phyloP scores from a whole-genome alignment of 1,140 invertebrate species.

The Bradynema listronoti region DNA sequence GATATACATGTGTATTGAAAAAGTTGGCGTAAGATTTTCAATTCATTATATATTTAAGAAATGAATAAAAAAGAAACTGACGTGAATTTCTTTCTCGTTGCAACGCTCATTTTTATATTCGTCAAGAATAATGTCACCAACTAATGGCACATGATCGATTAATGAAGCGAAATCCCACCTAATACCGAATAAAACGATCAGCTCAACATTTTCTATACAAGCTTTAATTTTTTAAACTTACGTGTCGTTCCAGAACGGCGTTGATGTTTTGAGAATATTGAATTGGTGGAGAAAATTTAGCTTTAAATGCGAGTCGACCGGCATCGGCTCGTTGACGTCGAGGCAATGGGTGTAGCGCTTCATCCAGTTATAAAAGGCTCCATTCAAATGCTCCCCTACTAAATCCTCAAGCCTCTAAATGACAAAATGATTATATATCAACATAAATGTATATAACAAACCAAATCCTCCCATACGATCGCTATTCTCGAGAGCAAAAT shows the following conservation, averaged over 20 bases:
- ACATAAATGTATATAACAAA: conserved; percentile 9
- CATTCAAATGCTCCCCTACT: conserved; percentile 15
- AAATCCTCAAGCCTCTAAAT: conserved; percentile 29
- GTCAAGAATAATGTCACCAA: conserved; percentile 35
- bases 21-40: too few relatives aligned
- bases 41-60: too few relatives aligned
- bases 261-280: neutral
- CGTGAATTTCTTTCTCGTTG: conserved; percentile 19
- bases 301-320: conserved; percentile 2
- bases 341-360: conserved; percentile 15
- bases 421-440: neutral
- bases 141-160: conserved; percentile 31
- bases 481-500: conserved; percentile 25
- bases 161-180: conserved; percentile 19
- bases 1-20: too few relatives aligned
- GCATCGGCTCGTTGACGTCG: conserved; percentile 21
- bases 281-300: conserved; percentile 13
- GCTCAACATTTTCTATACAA: neutral
- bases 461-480: conserved; percentile 22
- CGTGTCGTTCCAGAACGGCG: conserved; percentile 16
- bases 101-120: conserved; percentile 11
- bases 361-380: conserved; percentile 27
- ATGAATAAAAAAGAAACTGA: conserved; percentile 1
- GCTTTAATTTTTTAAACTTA: conserved; percentile 2
- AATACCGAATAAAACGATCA: neutral